Evolutionary conservation across 2,888 invertebrate genomes (phyloP).

Genomic region (Clusia tigrina): DNA sequence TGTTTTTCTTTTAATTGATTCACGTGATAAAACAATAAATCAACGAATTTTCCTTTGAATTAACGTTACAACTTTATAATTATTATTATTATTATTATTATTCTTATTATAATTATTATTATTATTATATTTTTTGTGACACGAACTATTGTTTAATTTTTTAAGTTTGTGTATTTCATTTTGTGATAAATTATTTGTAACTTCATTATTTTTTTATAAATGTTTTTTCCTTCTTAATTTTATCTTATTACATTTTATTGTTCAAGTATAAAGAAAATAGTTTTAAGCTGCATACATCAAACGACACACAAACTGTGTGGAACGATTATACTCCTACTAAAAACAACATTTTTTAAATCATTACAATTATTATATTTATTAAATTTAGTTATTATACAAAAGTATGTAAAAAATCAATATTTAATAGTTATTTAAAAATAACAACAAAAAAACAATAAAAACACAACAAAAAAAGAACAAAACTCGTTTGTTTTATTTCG

Average conservation of each 20-base stretch:
- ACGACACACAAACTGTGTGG: conserved; percentile 22
- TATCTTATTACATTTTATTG: neutral
- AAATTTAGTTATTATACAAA: conserved; percentile 51
- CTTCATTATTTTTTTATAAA: neutral
- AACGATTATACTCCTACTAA: conserved; percentile 11
- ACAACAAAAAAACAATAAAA: conserved; percentile 8
- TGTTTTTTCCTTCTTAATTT: conserved; percentile 6
- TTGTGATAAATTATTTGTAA: conserved; percentile 16
- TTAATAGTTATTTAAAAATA: conserved; percentile 7
- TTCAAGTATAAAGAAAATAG: conserved; percentile 39
- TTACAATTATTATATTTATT: conserved; percentile 52
- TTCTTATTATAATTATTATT: conserved; percentile 34
- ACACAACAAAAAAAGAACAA: conserved; percentile 8
- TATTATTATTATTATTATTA: too few species aligned
- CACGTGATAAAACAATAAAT: conserved; percentile 3
- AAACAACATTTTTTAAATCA: conserved; percentile 38
- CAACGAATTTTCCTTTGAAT: conserved; percentile 4
- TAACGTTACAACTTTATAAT: conserved; percentile 7
- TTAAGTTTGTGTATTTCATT: conserved; percentile 37
- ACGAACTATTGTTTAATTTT: conserved; percentile 40
- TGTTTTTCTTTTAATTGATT: neutral
- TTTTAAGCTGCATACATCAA: conserved; percentile 43
- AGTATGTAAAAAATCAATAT: conserved; percentile 45
- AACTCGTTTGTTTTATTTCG: neutral
- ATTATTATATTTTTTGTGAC: conserved; percentile 37